A percentile compares a stretch with the other conserved stretches of the same genome.
Evolutionary conservation across 2,888 invertebrate species (phyloP).

Genomic region (Tipula helvola): DNA sequence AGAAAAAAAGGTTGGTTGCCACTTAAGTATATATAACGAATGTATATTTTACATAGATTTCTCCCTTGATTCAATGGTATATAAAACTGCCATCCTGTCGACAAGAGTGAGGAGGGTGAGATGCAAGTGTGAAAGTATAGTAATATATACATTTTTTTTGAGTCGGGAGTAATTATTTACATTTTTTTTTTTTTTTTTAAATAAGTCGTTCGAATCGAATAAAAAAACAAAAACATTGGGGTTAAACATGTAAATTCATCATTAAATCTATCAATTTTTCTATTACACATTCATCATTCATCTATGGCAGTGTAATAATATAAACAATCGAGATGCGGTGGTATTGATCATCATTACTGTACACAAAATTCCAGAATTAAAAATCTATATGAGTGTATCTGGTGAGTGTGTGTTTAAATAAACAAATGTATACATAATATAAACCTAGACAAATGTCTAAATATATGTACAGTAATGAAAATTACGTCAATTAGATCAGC

Average conservation of each 20-base stretch:
- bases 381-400: neutral
- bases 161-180: neutral
- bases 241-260: neutral
- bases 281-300: neutral
- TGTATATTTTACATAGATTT: neutral
- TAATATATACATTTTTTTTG: neutral
- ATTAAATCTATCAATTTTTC: neutral
- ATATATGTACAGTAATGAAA: slow-evolving; percentile 4
- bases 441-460: neutral
- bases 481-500: neutral
- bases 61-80: neutral
- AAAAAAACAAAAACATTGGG: neutral
- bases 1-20: neutral
- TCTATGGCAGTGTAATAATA: neutral
- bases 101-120: neutral
- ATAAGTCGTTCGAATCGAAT: neutral
- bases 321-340: neutral
- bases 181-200: neutral
- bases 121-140: neutral
- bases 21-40: neutral
- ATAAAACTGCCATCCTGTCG: neutral
- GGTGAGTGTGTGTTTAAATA: too few species aligned
- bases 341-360: neutral
- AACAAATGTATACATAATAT: neutral
- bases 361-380: neutral